Conservation (phyloP, 2,797 vertebrate genomes). For the Balearica regulorum region DNA sequence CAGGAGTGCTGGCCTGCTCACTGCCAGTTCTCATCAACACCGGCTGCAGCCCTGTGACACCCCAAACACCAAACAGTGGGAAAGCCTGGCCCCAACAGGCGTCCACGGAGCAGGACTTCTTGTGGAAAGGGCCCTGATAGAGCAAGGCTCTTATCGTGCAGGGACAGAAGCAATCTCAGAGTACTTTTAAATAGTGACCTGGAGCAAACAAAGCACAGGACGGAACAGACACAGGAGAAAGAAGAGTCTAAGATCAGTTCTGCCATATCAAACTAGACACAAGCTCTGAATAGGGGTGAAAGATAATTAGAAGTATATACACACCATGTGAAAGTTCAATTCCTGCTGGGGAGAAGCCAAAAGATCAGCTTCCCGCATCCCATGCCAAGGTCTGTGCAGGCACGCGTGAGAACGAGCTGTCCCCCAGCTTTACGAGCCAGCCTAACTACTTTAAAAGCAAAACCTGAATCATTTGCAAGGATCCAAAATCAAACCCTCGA, state of each 20-base stretch:
- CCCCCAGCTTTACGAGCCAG: neutral
- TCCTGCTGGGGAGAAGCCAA: neutral
- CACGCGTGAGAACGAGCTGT: rapidly evolving
- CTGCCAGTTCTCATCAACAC: rapidly evolving
- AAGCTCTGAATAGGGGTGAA: neutral
- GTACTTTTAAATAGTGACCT: neutral
- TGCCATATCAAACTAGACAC: neutral
- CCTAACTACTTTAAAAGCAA: neutral
- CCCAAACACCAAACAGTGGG: rapidly evolving
- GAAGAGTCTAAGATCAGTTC: neutral
- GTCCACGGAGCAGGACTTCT: rapidly evolving
- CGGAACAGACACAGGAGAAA: neutral
- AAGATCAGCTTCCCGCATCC: neutral
- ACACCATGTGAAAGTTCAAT: neutral
- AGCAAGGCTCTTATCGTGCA: neutral
- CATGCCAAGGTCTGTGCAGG: neutral
- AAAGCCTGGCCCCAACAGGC: neutral
- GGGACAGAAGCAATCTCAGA: too few species aligned
- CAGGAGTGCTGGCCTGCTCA: neutral
- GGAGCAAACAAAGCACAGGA: neutral
- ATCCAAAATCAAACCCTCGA: neutral
- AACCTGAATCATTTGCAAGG: neutral
- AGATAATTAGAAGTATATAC: neutral
- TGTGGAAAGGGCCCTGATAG: neutral
- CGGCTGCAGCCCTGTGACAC: neutral